Base-by-base conservation (phyloP, 2,888 invertebrate genomes). In the Leptinotarsa tumamoca region DNA sequence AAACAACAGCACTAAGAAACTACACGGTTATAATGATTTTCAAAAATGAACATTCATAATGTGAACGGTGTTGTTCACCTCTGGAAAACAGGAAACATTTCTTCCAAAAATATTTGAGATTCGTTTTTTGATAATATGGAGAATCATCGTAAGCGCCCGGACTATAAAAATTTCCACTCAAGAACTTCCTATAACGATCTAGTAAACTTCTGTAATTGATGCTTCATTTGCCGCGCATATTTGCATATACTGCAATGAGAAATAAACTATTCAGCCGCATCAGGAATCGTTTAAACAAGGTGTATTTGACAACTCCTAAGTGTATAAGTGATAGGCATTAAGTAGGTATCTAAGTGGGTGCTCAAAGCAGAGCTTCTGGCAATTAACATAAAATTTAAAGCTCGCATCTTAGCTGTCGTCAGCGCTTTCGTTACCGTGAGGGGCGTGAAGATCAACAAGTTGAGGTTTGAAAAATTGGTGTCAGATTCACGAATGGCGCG, bases 351-450 rank as follows among this genome's bases (percentile, higher is more conserved):
- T 63, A 33, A 63, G 63, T 43, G 63, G 63, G 63, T 63, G 63
- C 63, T 63, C n/a, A 63, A 43, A 63, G 33, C 33, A 63, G 63
- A 63, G 63, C 63, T 63, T 63, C 63, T 63, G 63, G 63, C 63
- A 63, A 63, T 63, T 43, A 63, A n/a, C 63, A 63, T 63, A 63
- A 43, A 43, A 63, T 63, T 63, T 33, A 63, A 63, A 63, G 43
- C 63, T 63, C 43, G 2, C 63, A 33, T 63, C n/a, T n/a, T 5
- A 33, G 63, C 63, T 43, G 63, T 33, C 43, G 43, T 63, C 63
- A 63, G n/a, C 63, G 63, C 17, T 61, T 27, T 61, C 15, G 27
- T 61, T 15, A 14, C 23, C 27, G n/a, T 27, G 2, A n/a, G 63
- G n/a, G n/a, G 10, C n/a, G 63, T 17, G 33, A n/a, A n/a, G 33